Base-by-base conservation (phyloP, 2,888 invertebrate genomes). In the Spodoptera littoralis region DNA sequence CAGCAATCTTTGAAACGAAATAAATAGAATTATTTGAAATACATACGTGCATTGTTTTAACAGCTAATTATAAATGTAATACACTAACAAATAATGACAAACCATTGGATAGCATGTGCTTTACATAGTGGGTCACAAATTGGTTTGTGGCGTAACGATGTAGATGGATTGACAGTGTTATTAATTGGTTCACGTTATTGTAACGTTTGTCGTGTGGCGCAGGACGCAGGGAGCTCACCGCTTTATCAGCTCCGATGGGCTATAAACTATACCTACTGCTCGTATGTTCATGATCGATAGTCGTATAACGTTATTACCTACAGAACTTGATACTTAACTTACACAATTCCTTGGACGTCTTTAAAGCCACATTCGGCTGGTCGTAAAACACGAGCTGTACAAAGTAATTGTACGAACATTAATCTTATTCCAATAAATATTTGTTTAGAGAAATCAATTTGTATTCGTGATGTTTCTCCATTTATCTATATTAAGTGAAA, bases 361-460 rank as follows among this genome's bases (percentile, higher is more conserved):
- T 70, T 69, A 65, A 70, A 71, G 53, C 44, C 49, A 57, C 61
- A 59, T 65, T 59, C 42, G 52, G 57, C 55, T 70, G 49, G 52
- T 59, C 62, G 51, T 78, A 75, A 78, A 72, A 75, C 66, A 65
- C 30, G 50, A 60, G 42, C 43, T 60, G 53, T 63, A 61, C 76
- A 74, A 65, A 63, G 66, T 59, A 63, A 65, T 78, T 65, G 60
- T 58, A 56, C 30, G 47, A 70, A 59, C 70, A 73, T 78, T 76
- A 70, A 76, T 78, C 65, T 65, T 72, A 58, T 49, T 78, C 70
- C 60, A 73, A 78, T 77, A 69, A 72, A 78, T 72, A 78, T 72
- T 75, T 78, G 62, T 78, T 69, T 71, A 53, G 65, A 74, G 62
- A 60, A 67, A 65, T 74, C 75, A 67, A 77, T 76, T 74, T 74